Evolutionary conservation across 1,140 invertebrate species (phyloP).

Genomic region (Chionoecetes opilio): DNA sequence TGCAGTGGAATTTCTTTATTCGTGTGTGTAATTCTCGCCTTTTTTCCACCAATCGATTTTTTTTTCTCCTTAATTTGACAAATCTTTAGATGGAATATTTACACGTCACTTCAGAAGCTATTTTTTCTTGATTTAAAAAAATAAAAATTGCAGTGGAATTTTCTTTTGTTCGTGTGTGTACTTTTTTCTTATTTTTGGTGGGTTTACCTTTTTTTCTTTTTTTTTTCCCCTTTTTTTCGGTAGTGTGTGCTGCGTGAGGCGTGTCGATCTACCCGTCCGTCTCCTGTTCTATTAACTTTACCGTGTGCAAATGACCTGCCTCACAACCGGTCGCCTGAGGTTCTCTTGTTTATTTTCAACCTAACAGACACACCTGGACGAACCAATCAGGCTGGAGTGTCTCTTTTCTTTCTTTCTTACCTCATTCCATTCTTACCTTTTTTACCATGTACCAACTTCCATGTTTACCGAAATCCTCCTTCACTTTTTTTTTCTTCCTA

Average conservation of each 20-base stretch:
- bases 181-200: no score
- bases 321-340: background rate
- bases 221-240: background rate
- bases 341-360: constrained; percentile 2
- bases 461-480: no score
- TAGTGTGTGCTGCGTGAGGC: constrained; percentile 1
- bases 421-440: background rate
- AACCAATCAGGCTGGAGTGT: background rate
- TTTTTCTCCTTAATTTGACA: no score
- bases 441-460: no score
- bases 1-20: background rate
- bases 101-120: no score
- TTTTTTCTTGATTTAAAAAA: no score
- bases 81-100: no score
- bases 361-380: background rate
- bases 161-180: no score
- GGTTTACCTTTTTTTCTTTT: no score
- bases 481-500: no score
- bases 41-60: background rate
- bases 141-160: no score
- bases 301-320: constrained; percentile 4
- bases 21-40: background rate
- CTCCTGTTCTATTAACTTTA: background rate
- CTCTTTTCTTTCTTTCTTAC: background rate
- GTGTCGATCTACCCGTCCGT: constrained; percentile 2